phyloP scores from a whole-genome alignment of 2,888 invertebrate genomes.

The Drosophila greeni region DNA sequence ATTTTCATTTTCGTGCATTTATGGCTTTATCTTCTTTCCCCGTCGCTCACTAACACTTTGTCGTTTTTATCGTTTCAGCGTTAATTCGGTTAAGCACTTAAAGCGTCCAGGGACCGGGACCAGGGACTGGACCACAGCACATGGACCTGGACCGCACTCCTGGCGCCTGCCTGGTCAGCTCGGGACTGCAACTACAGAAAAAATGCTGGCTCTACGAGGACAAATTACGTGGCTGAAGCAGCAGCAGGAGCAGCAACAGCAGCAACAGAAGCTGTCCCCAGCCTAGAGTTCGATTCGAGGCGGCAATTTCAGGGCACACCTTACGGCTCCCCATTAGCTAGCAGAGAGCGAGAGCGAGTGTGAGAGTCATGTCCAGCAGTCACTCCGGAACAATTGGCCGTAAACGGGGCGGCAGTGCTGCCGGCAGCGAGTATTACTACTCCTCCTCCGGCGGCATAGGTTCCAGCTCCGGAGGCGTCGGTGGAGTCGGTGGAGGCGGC shows the following conservation, averaged over 20 bases:
- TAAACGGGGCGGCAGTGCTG: slow-evolving; percentile 77
- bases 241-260: slow-evolving; percentile 4
- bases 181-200: slow-evolving; percentile 2
- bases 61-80: slow-evolving; percentile 73
- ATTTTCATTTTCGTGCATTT: slow-evolving; percentile 73
- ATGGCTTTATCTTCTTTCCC: slow-evolving; percentile 53
- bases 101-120: slow-evolving; percentile 28
- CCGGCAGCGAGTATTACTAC: slow-evolving; percentile 76
- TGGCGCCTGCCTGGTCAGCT: slow-evolving; percentile 19
- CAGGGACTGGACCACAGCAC: slow-evolving; percentile 21
- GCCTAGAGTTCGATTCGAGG: neutral
- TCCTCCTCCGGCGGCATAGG: slow-evolving; percentile 48
- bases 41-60: slow-evolving; percentile 65
- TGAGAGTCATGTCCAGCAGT: slow-evolving; percentile 77
- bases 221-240: slow-evolving; percentile 19
- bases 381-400: slow-evolving; percentile 79
- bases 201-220: slow-evolving; percentile 3
- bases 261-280: slow-evolving; percentile 4
- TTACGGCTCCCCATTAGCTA: neutral
- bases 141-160: slow-evolving; percentile 3
- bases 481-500: slow-evolving; percentile 42
- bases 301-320: neutral
- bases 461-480: neutral
- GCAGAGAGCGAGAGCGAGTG: neutral
- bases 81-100: slow-evolving; percentile 74